phyloP scores from a whole-genome alignment of 2,113 vertebrate genomes.

The Phyllopteryx taeniolatus region DNA sequence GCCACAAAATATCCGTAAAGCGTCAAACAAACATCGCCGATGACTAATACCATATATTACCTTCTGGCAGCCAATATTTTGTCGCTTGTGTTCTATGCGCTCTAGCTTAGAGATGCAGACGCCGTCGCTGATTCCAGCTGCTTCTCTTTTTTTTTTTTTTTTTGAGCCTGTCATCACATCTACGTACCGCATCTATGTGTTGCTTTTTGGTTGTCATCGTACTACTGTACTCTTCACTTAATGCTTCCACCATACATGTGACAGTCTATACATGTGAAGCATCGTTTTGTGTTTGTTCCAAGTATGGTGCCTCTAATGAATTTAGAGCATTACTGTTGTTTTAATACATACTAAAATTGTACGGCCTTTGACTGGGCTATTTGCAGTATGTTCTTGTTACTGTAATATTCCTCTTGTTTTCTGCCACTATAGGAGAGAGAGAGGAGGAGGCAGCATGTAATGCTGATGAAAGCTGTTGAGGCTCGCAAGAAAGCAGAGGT shows the following conservation, averaged over 20 bases:
- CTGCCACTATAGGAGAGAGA: constrained; percentile 90
- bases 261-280: constrained; percentile 69
- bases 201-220: constrained; percentile 73
- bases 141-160: constrained; percentile 54
- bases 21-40: constrained; percentile 36
- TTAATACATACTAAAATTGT: constrained; percentile 52
- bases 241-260: constrained; percentile 68
- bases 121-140: constrained; percentile 67
- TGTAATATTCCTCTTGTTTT: constrained; percentile 64
- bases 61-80: constrained; percentile 56
- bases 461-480: constrained; percentile 99
- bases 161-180: constrained; percentile 74
- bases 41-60: constrained; percentile 38
- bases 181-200: constrained; percentile 71
- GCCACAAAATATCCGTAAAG: constrained; percentile 35
- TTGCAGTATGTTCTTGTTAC: constrained; percentile 48
- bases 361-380: constrained; percentile 27
- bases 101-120: constrained; percentile 67
- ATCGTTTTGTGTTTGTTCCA: constrained; percentile 60
- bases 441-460: constrained; percentile 93
- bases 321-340: constrained; percentile 48
- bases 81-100: constrained; percentile 68
- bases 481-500: constrained; percentile 99
- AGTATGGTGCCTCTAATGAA: constrained; percentile 70
- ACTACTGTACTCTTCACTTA: constrained; percentile 65